Percentiles rank a stretch among this genome's conserved stretches.
Evolutionary conservation across 1,140 invertebrate species (phyloP).

Genomic region (Diorhabda sublineata): DNA sequence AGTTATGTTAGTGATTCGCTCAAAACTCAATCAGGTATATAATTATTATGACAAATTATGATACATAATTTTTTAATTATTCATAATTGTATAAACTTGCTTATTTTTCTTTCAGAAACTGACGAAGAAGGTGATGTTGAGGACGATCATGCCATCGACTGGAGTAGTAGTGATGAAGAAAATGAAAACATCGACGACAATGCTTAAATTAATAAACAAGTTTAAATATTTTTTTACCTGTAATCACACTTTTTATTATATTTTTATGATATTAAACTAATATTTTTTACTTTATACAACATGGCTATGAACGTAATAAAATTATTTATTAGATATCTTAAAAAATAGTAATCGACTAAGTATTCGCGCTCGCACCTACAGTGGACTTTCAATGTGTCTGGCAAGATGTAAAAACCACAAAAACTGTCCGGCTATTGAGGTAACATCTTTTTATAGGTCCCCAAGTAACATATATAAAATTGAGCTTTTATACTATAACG

Average conservation of each 20-base stretch:
- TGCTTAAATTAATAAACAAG: conserved; percentile 8
- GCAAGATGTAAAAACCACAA: too few species aligned
- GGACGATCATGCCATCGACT: conserved; percentile 12
- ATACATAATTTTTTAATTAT: conserved; percentile 5
- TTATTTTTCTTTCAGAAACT: conserved; percentile 9
- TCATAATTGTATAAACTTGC: neutral
- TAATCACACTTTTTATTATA: conserved; percentile 1
- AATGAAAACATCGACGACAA: conserved; percentile 14
- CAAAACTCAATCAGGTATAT: neutral
- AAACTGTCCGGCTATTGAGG: too few species aligned
- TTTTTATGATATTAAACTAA: neutral
- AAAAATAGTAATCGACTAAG: conserved; percentile 9
- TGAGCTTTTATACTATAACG: too few species aligned
- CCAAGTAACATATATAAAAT: too few species aligned
- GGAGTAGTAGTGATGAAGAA: conserved; percentile 14
- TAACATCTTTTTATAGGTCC: too few species aligned
- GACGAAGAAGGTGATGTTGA: conserved; percentile 13
- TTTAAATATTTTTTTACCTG: conserved; percentile 7
- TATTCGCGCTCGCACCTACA: too few species aligned
- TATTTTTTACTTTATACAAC: conserved; percentile 12
- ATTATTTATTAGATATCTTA: conserved; percentile 12
- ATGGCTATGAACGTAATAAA: conserved; percentile 14
- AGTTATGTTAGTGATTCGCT: too few species aligned
- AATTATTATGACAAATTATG: conserved; percentile 10
- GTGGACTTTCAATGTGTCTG: too few species aligned